A percentile compares a stretch with the other conserved stretches of the same genome.
phyloP scores from a whole-genome alignment of 2,113 vertebrate species.

The Cyanoderma ruficeps region DNA sequence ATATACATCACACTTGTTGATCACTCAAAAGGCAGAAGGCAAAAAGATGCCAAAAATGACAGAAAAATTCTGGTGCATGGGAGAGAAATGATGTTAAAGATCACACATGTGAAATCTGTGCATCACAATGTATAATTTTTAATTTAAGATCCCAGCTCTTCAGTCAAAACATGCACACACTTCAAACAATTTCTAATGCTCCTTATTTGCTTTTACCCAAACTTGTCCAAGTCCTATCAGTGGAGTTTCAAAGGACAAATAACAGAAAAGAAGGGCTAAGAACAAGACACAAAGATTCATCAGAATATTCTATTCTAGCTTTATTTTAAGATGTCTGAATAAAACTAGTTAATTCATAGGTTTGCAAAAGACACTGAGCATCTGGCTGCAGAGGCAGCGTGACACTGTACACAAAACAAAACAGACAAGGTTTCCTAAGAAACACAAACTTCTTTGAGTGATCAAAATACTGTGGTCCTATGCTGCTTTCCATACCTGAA shows the following conservation, averaged over 20 bases:
- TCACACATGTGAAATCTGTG: background rate
- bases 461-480: background rate
- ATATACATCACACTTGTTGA: background rate
- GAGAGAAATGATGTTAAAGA: background rate
- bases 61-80: background rate
- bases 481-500: background rate
- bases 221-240: background rate
- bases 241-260: background rate
- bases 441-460: background rate
- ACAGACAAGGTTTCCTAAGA: background rate
- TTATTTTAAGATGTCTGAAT: background rate
- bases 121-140: background rate
- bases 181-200: background rate
- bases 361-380: background rate
- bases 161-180: background rate
- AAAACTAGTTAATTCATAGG: background rate
- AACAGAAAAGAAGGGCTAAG: background rate
- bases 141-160: background rate
- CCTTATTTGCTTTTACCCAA: background rate
- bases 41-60: background rate
- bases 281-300: background rate
- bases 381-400: background rate
- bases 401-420: rapidly evolving
- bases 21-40: background rate
- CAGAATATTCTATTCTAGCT: background rate